Evolutionary conservation across 2,797 vertebrate species (phyloP).

Genomic region (Poecile montanus): DNA sequence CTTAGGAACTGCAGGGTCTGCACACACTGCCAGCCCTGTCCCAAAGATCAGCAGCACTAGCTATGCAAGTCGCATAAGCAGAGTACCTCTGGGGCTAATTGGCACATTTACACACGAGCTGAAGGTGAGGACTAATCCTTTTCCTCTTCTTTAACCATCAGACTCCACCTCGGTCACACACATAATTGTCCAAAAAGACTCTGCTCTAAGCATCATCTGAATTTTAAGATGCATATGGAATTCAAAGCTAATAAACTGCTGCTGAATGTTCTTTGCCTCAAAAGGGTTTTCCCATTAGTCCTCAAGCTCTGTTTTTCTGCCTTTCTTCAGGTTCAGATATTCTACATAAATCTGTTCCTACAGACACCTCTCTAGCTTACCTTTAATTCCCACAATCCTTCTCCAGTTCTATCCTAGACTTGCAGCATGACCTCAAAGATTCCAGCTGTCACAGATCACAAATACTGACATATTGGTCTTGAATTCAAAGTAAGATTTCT

Average conservation of each 20-base stretch:
- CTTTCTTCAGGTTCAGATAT: neutral
- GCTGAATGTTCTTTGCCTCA: neutral
- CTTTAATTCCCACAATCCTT: neutral
- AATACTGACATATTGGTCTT: neutral
- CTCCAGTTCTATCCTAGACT: neutral
- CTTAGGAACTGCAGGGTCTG: neutral
- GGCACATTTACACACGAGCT: neutral
- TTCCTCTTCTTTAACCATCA: neutral
- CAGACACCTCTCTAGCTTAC: neutral
- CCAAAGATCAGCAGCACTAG: neutral
- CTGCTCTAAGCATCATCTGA: neutral
- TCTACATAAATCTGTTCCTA: neutral
- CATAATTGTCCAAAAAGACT: neutral
- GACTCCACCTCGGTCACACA: neutral
- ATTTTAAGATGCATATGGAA: neutral
- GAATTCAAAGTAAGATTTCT: neutral
- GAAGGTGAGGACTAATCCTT: neutral
- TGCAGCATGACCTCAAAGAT: neutral
- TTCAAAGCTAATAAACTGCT: neutral
- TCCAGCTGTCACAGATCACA: neutral
- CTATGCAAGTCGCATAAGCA: neutral
- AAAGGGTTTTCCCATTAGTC: neutral
- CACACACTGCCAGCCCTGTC: neutral
- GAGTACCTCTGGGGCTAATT: neutral
- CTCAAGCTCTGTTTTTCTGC: neutral